Evolutionary conservation across 2,888 invertebrate species (phyloP).

Genomic region (Drosophila prostipennis): DNA sequence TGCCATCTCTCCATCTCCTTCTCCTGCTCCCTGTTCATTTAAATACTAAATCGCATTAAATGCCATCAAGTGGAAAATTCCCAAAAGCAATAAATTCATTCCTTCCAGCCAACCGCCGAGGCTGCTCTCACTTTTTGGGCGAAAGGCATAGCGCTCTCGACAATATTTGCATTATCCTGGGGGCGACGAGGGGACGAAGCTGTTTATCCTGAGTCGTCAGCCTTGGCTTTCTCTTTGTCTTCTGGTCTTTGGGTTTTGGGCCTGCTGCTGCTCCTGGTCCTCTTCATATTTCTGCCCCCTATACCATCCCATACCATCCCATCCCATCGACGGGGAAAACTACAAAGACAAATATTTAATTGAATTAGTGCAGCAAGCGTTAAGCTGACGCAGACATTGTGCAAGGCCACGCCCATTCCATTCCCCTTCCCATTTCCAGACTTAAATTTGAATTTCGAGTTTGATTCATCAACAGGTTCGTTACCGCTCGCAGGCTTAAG

Average conservation of each 20-base stretch:
- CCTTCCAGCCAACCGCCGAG: constrained; percentile 23
- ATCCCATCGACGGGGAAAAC: constrained; percentile 43
- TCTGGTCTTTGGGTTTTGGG: constrained; percentile 1
- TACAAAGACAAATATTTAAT: constrained; percentile 80
- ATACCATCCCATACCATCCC: neutral
- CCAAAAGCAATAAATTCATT: constrained; percentile 78
- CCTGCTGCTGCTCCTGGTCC: constrained; percentile 6
- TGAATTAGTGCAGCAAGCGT: constrained; percentile 78
- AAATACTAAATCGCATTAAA: constrained; percentile 79
- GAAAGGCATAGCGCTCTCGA: constrained; percentile 53
- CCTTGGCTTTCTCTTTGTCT: constrained; percentile 42
- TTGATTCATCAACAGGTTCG: constrained; percentile 77
- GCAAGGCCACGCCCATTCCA: constrained; percentile 48
- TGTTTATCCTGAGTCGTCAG: constrained; percentile 46
- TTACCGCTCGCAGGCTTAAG: constrained; percentile 47
- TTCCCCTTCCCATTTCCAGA: constrained; percentile 26
- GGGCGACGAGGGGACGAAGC: constrained; percentile 7
- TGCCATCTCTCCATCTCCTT: neutral
- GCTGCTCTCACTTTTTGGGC: constrained; percentile 57
- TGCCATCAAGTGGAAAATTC: constrained; percentile 80
- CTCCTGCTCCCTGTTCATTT: constrained; percentile 67
- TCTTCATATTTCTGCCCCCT: constrained; percentile 44
- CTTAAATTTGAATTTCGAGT: constrained; percentile 66
- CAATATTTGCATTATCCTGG: constrained; percentile 70
- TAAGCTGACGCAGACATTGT: constrained; percentile 64